A percentile compares a stretch with the other conserved stretches of the same genome.
phyloP scores from a whole-genome alignment of 2,888 invertebrate genomes.

The Cynaeus angustus region DNA sequence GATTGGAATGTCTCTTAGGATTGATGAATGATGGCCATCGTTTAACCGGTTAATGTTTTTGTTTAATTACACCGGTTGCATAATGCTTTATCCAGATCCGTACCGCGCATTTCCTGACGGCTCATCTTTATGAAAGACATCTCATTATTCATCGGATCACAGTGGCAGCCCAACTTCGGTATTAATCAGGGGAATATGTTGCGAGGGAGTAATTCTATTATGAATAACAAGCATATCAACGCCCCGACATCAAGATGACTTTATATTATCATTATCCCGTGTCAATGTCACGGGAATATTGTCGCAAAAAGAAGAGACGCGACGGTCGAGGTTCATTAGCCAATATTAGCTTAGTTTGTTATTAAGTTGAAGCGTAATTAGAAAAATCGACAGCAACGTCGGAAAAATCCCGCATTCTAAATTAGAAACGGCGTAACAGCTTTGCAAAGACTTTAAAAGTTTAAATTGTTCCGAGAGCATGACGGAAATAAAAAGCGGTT shows the following conservation, averaged over 20 bases:
- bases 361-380: constrained; percentile 13
- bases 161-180: constrained; percentile 34
- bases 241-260: constrained; percentile 46
- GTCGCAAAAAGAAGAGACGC: constrained; percentile 11
- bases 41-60: constrained; percentile 47
- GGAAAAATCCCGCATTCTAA: too few species aligned
- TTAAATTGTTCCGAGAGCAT: constrained; percentile 27
- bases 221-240: constrained; percentile 47
- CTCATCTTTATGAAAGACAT: constrained; percentile 19
- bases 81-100: constrained; percentile 13
- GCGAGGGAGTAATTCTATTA: constrained; percentile 48
- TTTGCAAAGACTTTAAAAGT: constrained; percentile 7
- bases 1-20: constrained; percentile 57
- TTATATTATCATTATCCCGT: constrained; percentile 49
- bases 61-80: constrained; percentile 43
- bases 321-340: constrained; percentile 30
- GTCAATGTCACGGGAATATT: constrained; percentile 48
- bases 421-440: not conserved
- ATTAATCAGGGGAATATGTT: constrained; percentile 48
- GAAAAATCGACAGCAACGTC: too few species aligned
- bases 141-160: constrained; percentile 43
- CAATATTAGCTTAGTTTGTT: constrained; percentile 35
- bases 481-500: constrained; percentile 36
- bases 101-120: not conserved
- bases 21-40: constrained; percentile 57